Percentiles rank a stretch among this genome's conserved stretches.
These are phyloP conservation scores for Agrochola circellaris DNA, from an alignment of 2,888 invertebrate species.

Conservation along the genomic window DNA sequence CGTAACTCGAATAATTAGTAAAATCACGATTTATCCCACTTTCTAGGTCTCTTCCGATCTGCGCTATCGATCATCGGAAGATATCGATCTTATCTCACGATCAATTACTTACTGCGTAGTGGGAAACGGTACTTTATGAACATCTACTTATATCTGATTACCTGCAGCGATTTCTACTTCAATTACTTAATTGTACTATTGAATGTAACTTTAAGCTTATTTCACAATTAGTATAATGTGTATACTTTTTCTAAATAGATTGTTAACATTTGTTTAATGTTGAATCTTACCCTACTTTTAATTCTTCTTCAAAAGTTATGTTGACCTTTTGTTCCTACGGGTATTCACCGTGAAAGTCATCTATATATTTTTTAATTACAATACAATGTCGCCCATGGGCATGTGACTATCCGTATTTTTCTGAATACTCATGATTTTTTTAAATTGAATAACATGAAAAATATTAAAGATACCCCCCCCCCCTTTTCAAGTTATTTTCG, in stretches of 20 bases:
- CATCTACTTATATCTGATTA: constrained; percentile 65
- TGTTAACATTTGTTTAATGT: not conserved
- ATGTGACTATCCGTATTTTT: no score
- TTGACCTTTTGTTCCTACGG: not conserved
- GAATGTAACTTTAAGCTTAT: constrained; percentile 19
- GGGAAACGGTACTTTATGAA: constrained; percentile 75
- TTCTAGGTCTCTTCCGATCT: constrained; percentile 84
- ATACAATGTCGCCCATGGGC: no score
- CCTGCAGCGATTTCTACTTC: constrained; percentile 48
- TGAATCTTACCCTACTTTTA: no score
- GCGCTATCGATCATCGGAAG: constrained; percentile 84
- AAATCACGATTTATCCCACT: constrained; percentile 88
- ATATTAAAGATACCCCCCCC: no score
- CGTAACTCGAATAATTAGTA: constrained; percentile 87
- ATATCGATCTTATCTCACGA: constrained; percentile 82
- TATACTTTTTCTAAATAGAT: constrained; percentile 11
- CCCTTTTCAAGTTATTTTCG: no score
- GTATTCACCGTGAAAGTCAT: not conserved
- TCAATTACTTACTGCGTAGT: constrained; percentile 76
- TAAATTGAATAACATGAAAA: no score
- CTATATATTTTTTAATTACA: not conserved
- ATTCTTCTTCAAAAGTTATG: not conserved
- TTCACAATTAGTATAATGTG: not conserved
- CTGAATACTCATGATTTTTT: no score
- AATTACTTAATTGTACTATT: constrained; percentile 52